Conservation (phyloP, 2,113 vertebrate genomes). For the Triplophysa tibetana region DNA sequence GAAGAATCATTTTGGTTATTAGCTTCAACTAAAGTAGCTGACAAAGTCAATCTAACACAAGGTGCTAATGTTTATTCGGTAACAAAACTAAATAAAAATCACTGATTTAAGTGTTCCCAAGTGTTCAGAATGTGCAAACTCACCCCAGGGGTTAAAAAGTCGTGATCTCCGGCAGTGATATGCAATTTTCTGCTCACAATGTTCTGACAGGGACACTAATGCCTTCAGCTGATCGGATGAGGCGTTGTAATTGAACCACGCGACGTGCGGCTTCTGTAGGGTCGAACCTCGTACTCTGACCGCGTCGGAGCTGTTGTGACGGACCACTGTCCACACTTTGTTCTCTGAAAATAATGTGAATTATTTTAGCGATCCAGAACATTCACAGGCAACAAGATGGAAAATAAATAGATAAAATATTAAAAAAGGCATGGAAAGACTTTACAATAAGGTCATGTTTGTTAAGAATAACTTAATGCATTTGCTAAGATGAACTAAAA, state of each 20-base stretch:
- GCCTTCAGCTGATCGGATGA: slow-evolving; percentile 78
- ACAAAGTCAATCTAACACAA: background rate
- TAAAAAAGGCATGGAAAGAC: background rate
- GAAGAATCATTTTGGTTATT: background rate
- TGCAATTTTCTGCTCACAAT: slow-evolving; percentile 84
- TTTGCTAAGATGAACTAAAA: too few species aligned
- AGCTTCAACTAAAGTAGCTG: background rate
- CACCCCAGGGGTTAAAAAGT: slow-evolving; percentile 82
- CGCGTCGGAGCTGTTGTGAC: slow-evolving; percentile 79
- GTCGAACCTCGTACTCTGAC: slow-evolving; percentile 69
- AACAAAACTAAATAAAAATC: background rate
- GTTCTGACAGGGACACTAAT: slow-evolving; percentile 73
- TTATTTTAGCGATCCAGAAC: background rate
- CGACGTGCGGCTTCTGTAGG: slow-evolving; percentile 65
- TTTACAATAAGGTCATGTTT: too few species aligned
- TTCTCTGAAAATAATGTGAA: slow-evolving; percentile 69
- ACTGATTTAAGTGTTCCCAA: background rate
- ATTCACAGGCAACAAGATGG: background rate
- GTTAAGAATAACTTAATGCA: too few species aligned
- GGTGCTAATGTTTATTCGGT: background rate
- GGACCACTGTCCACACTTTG: slow-evolving; percentile 81
- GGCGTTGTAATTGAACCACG: slow-evolving; percentile 76
- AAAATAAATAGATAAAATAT: background rate
- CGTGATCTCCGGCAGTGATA: slow-evolving; percentile 82
- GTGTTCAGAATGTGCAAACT: slow-evolving; percentile 47